Percentiles rank a stretch among this genome's conserved stretches.
Evolutionary conservation across 2,113 vertebrate species (phyloP).

Genomic region (Mustelus asterias): DNA sequence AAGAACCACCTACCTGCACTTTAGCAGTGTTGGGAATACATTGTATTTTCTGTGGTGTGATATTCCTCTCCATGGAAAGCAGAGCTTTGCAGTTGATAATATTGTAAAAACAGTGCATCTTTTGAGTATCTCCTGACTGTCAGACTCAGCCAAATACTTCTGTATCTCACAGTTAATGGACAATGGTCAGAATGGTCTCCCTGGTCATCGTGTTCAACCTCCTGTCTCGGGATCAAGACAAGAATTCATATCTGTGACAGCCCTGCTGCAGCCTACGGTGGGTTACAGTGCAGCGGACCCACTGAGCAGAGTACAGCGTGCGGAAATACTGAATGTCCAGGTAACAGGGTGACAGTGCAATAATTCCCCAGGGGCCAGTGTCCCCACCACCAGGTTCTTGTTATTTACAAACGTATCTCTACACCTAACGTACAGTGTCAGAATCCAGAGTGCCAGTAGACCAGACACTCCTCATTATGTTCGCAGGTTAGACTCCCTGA

Average conservation of each 20-base stretch:
- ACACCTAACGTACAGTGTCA: too few species aligned
- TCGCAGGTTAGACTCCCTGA: too few species aligned
- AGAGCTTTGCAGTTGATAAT: neutral
- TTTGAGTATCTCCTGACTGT: neutral
- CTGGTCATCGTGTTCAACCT: conserved; percentile 39
- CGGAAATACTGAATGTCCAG: conserved; percentile 33
- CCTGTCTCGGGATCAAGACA: conserved; percentile 39
- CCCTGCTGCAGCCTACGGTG: conserved; percentile 39
- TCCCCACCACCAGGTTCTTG: too few species aligned
- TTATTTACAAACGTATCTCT: too few species aligned
- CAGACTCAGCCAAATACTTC: neutral
- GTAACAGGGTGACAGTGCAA: neutral
- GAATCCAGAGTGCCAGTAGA: too few species aligned
- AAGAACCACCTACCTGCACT: neutral
- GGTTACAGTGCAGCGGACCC: conserved; percentile 34
- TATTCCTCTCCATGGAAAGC: neutral
- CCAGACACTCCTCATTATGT: too few species aligned
- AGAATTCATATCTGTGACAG: conserved; percentile 39
- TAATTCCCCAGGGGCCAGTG: too few species aligned
- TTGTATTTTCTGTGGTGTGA: neutral
- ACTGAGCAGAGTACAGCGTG: conserved; percentile 33
- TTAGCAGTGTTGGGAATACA: neutral
- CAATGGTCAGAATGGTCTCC: conserved; percentile 44
- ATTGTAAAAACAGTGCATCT: neutral
- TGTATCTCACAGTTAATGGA: conserved; percentile 35